Conservation (phyloP, 30 jellyfish, hydroid and myxozoan genomes). For the Phacellophora camtschatica region DNA sequence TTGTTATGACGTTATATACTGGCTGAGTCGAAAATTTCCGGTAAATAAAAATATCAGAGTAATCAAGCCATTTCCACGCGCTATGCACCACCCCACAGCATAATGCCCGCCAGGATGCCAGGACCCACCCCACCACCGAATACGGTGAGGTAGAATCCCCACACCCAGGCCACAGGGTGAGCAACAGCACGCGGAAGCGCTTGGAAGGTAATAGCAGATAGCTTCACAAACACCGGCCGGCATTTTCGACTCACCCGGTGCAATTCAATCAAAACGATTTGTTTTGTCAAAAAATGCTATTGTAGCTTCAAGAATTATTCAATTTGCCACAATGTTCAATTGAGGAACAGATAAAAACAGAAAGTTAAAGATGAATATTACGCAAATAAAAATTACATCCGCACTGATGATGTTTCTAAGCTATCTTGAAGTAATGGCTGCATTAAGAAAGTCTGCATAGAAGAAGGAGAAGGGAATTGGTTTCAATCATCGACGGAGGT, state of each 20-base stretch:
- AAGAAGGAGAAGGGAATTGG: too few relatives aligned
- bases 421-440: too few relatives aligned
- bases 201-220: background rate
- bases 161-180: background rate
- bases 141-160: background rate
- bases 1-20: slow-evolving; percentile 11
- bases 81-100: background rate
- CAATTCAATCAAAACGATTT: background rate
- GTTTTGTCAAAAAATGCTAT: background rate
- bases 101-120: background rate
- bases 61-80: background rate
- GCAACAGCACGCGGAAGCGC: background rate
- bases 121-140: background rate
- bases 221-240: background rate
- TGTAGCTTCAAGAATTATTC: too few relatives aligned
- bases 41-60: background rate
- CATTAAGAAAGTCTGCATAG: too few relatives aligned
- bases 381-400: too few relatives aligned
- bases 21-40: slow-evolving; percentile 20
- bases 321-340: too few relatives aligned
- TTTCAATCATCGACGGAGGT: too few relatives aligned
- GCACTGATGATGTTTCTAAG: too few relatives aligned
- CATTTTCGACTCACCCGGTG: background rate
- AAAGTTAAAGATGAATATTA: too few relatives aligned
- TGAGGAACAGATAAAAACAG: too few relatives aligned